Conservation (phyloP, 2,888 invertebrate species). For the Apamea anceps region DNA sequence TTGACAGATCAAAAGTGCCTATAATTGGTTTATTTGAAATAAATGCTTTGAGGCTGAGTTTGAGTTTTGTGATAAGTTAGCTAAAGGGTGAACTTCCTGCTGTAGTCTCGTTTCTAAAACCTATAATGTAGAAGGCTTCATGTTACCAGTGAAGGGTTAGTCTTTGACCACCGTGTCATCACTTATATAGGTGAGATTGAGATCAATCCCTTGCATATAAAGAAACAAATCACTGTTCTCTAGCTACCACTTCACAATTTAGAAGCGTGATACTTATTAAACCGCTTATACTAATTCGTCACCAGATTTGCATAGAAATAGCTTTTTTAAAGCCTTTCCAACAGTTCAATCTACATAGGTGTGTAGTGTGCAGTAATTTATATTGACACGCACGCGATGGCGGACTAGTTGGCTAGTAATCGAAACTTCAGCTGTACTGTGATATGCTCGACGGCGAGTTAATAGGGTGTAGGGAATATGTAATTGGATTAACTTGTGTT, state of each 20-base stretch:
- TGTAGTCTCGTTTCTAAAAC: background rate
- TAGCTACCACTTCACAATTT: conserved; percentile 11
- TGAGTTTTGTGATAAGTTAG: too few species aligned
- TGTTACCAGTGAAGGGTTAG: background rate
- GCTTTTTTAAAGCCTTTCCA: conserved; percentile 46
- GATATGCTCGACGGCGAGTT: conserved; percentile 2
- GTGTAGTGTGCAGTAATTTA: conserved; percentile 35
- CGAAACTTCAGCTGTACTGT: conserved; percentile 37
- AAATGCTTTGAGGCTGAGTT: too few species aligned
- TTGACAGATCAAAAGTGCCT: too few species aligned
- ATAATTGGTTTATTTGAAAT: too few species aligned
- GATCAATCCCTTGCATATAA: too few species aligned
- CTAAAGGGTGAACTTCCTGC: too few species aligned
- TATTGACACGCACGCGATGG: conserved; percentile 53
- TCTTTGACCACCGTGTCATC: background rate
- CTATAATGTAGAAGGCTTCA: background rate
- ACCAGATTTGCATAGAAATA: conserved; percentile 54
- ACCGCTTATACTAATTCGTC: conserved; percentile 40
- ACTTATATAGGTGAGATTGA: background rate
- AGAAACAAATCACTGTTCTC: background rate
- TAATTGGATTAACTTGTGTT: conserved; percentile 8
- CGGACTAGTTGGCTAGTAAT: conserved; percentile 9
- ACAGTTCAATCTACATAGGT: conserved; percentile 36
- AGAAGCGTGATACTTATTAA: background rate
- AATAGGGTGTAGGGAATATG: background rate